Evolutionary conservation across 1,140 invertebrate species (phyloP).

Genomic region (Portunus trituberculatus): DNA sequence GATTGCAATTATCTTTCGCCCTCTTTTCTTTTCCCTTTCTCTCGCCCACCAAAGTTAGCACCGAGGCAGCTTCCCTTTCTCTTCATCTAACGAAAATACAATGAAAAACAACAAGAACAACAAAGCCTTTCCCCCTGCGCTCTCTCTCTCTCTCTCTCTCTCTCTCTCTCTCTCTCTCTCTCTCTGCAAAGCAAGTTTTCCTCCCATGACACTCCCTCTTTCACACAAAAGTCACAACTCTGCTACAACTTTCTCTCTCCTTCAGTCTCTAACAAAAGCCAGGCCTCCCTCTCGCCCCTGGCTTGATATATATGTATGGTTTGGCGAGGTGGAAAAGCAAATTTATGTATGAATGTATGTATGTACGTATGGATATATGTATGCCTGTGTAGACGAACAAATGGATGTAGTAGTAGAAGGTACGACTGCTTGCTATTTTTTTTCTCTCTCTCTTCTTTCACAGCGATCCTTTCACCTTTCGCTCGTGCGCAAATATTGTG

Average conservation of each 20-base stretch:
- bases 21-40: slow-evolving; percentile 8
- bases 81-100: background rate
- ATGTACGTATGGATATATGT: slow-evolving; percentile 39
- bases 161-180: slow-evolving; percentile 24
- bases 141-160: background rate
- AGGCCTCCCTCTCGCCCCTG: background rate
- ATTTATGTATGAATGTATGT: slow-evolving; percentile 46
- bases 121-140: slow-evolving; percentile 2
- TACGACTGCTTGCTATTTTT: background rate
- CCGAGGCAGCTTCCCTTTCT: slow-evolving; percentile 1
- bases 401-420: background rate
- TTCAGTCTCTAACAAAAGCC: slow-evolving; percentile 21
- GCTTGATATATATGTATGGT: slow-evolving; percentile 17
- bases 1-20: background rate
- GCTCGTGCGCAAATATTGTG: too few species aligned
- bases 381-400: slow-evolving; percentile 17
- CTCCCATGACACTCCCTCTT: slow-evolving; percentile 18
- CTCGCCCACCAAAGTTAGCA: slow-evolving; percentile 16
- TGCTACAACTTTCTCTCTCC: slow-evolving; percentile 11
- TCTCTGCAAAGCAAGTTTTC: background rate
- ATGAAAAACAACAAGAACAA: slow-evolving; percentile 24
- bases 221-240: slow-evolving; percentile 21
- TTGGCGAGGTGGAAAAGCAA: slow-evolving; percentile 7
- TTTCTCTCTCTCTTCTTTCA: background rate
- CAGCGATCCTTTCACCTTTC: too few species aligned